A percentile compares a stretch with the other conserved stretches of the same genome.
Conservation (phyloP, 2,888 invertebrate genomes). For the Chrysomela aeneicollis region DNA sequence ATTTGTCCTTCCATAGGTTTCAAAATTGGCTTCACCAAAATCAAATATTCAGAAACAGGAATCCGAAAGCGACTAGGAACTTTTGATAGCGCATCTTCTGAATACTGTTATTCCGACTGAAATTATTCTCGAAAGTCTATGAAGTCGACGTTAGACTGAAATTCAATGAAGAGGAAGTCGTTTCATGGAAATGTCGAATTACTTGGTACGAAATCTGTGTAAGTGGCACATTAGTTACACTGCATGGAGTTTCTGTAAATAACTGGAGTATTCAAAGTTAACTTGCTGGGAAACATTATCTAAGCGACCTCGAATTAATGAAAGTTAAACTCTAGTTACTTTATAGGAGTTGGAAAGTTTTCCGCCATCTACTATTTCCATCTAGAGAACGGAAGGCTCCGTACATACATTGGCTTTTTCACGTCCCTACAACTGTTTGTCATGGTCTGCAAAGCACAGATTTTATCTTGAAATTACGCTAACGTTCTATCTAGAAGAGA, state of each 20-base stretch:
- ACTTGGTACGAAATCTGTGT: slow-evolving; percentile 26
- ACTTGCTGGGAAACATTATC: slow-evolving; percentile 36
- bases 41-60: too few relatives aligned
- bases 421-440: too few relatives aligned
- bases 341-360: not conserved
- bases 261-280: slow-evolving; percentile 33
- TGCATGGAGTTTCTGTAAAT: slow-evolving; percentile 29
- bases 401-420: too few relatives aligned
- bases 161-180: slow-evolving; percentile 31
- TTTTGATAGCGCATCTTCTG: too few relatives aligned
- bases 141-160: slow-evolving; percentile 29
- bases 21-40: too few relatives aligned
- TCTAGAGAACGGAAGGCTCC: too few relatives aligned
- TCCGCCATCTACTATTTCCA: not conserved
- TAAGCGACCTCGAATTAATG: slow-evolving; percentile 33
- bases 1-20: too few relatives aligned
- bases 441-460: too few relatives aligned
- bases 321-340: slow-evolving; percentile 24
- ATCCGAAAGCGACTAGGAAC: too few relatives aligned
- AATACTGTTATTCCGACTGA: too few relatives aligned
- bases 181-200: slow-evolving; percentile 28
- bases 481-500: too few relatives aligned
- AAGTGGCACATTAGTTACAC: slow-evolving; percentile 35
- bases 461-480: too few relatives aligned
- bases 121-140: slow-evolving; percentile 20